Evolutionary conservation across 1,140 invertebrate species (phyloP).

Genomic region (Ctenoplectra terminalis): DNA sequence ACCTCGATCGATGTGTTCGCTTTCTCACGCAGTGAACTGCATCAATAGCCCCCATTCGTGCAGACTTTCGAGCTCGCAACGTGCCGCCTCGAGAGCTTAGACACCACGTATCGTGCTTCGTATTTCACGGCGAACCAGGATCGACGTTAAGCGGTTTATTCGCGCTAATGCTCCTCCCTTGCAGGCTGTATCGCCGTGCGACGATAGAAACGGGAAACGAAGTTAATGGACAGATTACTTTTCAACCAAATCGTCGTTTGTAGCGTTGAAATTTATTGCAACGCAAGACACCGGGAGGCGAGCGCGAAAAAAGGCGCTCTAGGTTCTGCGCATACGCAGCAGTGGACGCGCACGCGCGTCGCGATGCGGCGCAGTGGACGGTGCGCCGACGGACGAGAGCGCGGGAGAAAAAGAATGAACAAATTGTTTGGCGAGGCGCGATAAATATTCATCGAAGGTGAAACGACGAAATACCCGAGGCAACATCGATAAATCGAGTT

Average conservation of each 20-base stretch:
- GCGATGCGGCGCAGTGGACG: neutral
- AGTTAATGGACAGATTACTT: conserved; percentile 42
- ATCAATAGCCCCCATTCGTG: neutral
- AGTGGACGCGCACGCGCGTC: neutral
- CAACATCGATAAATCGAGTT: conserved; percentile 47
- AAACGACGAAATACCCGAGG: conserved; percentile 16
- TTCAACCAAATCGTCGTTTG: neutral
- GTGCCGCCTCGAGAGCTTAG: neutral
- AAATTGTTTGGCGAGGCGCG: conserved; percentile 28
- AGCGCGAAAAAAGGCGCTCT: neutral
- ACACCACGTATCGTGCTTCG: conserved; percentile 15
- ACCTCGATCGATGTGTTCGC: conserved; percentile 23
- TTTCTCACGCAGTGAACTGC: conserved; percentile 40
- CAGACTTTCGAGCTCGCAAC: neutral
- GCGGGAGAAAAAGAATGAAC: neutral
- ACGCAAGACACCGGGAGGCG: neutral
- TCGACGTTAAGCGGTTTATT: conserved; percentile 1
- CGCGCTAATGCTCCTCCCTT: conserved; percentile 20
- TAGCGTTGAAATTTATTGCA: neutral
- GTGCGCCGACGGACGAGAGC: neutral
- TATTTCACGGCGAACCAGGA: conserved; percentile 8
- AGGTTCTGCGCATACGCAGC: neutral
- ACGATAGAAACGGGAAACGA: conserved; percentile 19
- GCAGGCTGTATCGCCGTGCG: neutral
- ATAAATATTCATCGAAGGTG: conserved; percentile 48